Evolutionary conservation across 2,113 vertebrate genomes (phyloP).

Genomic region (Embiotoca jacksoni): DNA sequence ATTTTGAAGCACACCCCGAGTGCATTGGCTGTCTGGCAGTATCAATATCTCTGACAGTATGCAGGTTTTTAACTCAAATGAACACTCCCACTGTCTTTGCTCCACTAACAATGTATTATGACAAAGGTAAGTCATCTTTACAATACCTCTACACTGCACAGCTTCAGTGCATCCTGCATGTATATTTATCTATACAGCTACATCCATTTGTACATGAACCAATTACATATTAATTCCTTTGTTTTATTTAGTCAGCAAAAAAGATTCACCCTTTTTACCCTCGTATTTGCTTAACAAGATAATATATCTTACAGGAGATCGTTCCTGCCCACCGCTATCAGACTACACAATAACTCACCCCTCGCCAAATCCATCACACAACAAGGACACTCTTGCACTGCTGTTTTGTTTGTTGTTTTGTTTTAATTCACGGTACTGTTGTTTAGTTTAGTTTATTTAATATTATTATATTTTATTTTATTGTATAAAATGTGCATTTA

Average conservation of each 20-base stretch:
- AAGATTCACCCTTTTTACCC: background rate
- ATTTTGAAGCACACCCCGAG: conserved; percentile 69
- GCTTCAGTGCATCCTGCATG: background rate
- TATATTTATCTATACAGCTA: background rate
- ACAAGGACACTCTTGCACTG: too few species aligned
- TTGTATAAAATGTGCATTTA: too few species aligned
- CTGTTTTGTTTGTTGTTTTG: too few species aligned
- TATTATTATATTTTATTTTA: too few species aligned
- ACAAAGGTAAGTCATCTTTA: conserved; percentile 56
- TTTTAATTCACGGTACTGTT: too few species aligned
- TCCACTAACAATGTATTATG: conserved; percentile 49
- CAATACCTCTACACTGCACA: conserved; percentile 22
- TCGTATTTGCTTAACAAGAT: background rate
- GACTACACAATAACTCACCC: too few species aligned
- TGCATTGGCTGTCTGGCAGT: conserved; percentile 72
- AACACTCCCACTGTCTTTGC: conserved; percentile 60
- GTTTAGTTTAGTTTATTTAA: too few species aligned
- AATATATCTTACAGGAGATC: background rate
- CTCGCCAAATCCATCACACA: too few species aligned
- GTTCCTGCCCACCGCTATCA: too few species aligned
- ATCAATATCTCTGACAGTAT: conserved; percentile 76
- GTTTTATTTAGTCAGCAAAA: background rate
- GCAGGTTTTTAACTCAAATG: conserved; percentile 64
- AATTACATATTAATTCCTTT: background rate
- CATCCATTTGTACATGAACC: background rate